Evolutionary conservation across 2,797 vertebrate species (phyloP), one percentile per base, ranked within the genome.

Genomic region (Fringilla coelebs): DNA sequence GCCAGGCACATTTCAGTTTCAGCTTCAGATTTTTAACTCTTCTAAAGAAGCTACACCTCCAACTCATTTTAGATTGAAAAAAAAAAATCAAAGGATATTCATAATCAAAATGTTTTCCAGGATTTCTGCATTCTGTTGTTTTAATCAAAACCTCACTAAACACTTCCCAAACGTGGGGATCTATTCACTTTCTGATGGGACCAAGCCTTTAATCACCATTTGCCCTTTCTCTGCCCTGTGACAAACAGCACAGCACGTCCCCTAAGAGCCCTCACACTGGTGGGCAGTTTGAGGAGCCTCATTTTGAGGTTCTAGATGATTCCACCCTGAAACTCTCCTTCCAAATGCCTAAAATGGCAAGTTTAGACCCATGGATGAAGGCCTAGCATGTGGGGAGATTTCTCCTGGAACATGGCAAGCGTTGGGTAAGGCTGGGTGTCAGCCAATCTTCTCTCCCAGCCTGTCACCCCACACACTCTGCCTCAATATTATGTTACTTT

Each of bases 381-480:
- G 74, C 18, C 24, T 46, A 51, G 62, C n/a, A 54, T 1, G 16
- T 4, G 4, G 72, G 40, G 41, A 94, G 78, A 24, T 34, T 72
- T 78, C 66, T 84, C 24, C 70, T 68, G 82, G 79, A 55, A 55
- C 70, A 25, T 32, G 89, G 94, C 58, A 72, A 89, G 92, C 58
- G 10, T 0, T 62, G 90, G 92, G 78, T 92, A 89, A 72, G 79
- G 87, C 75, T 92, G 89, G 46, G 29, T 1, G 29, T 41, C 78
- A 83, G 89, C 95, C 94, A 95, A 51, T 13, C 62, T 70, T 6
- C 68, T 67, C 94, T 82, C 87, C 90, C 65, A 72, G 49, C 71
- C 88, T 78, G 72, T 92, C 78, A 71, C 90, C 84, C 68, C 75
- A 88, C 12, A 0, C 58, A 72, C 72, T 84, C 92, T 78, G 85